Evolutionary conservation across 2,888 invertebrate genomes (phyloP), one percentile per base, ranked within the genome.

Genomic region (Drosophila fungiperda): DNA sequence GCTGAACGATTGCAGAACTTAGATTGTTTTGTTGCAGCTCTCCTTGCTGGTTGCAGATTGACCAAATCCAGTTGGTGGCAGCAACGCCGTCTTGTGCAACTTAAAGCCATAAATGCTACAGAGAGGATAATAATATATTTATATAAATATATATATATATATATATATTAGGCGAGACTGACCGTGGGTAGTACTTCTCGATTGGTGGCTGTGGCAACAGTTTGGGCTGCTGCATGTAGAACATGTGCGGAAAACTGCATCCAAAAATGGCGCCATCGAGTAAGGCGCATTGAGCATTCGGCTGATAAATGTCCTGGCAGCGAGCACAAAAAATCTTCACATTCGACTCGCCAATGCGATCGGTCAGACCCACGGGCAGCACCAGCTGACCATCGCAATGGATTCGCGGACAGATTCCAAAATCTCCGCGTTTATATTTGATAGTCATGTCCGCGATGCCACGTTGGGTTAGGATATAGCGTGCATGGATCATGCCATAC

Each of bases 211-310:
- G 5, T 1, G 83, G 83, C 12, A 68, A 53, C 42, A 78, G 35
- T 4, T 62, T 20, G 0, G 83, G 87, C 33, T 72, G 35, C 29
- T 81, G 68, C 87, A 87, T 87, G 17, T 83, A 76, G 26, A 83
- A 87, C 73, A 81, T 75, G 20, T 83, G 83, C 4, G 83, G 83
- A 48, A 83, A 83, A 4, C 69, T 58, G 45, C 67, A 26, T 6
- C 83, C 84, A 5, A 87, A 87, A 60, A 70, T 76, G 35, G 87
- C 78, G 7, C 83, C 83, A 40, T 83, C 84, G 12, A 87, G 64
- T 17, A 53, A 8, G 2, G 35, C 61, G n/a, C 36, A 74, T 4
- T 59, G 63, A 0, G 45, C 48, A 9, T 50, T 26, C 9, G 83
- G 76, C 35, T 67, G 45, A 45, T 65, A 87, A 8, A 87, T 26